Percentiles rank a stretch among this genome's conserved stretches.
Evolutionary conservation across 1,140 invertebrate genomes (phyloP).

Genomic region (Diachasmimorpha longicaudata): DNA sequence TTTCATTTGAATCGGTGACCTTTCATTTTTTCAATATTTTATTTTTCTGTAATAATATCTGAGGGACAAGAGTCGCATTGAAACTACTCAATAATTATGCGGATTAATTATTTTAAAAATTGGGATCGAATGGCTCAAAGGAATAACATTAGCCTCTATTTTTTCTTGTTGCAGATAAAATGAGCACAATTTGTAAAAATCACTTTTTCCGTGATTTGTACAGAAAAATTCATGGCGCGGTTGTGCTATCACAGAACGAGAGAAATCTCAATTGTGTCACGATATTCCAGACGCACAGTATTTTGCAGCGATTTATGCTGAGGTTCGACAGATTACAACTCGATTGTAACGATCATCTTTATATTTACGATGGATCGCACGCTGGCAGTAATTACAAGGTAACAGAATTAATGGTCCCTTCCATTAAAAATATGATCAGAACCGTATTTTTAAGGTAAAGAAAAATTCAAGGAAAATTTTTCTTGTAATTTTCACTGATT

Average conservation of each 20-base stretch:
- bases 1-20: too few relatives aligned
- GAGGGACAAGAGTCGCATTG: too few relatives aligned
- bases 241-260: constrained; percentile 86
- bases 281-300: constrained; percentile 92
- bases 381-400: constrained; percentile 87
- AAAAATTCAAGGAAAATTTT: background rate
- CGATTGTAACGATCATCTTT: constrained; percentile 93
- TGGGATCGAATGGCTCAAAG: background rate
- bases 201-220: constrained; percentile 85
- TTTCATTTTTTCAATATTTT: too few relatives aligned
- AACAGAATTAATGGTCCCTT: constrained; percentile 25
- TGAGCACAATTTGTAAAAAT: constrained; percentile 84
- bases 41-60: too few relatives aligned
- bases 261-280: constrained; percentile 87
- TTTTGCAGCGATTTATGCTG: constrained; percentile 91
- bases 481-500: background rate
- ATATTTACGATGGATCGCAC: constrained; percentile 91
- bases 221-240: constrained; percentile 88
- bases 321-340: constrained; percentile 81
- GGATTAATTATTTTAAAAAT: too few relatives aligned
- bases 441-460: background rate
- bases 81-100: too few relatives aligned
- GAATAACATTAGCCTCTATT: background rate
- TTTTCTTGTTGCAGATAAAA: constrained; percentile 75
- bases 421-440: background rate